Conservation (phyloP, 1,140 invertebrate species). For the Hormaphis cornu region DNA sequence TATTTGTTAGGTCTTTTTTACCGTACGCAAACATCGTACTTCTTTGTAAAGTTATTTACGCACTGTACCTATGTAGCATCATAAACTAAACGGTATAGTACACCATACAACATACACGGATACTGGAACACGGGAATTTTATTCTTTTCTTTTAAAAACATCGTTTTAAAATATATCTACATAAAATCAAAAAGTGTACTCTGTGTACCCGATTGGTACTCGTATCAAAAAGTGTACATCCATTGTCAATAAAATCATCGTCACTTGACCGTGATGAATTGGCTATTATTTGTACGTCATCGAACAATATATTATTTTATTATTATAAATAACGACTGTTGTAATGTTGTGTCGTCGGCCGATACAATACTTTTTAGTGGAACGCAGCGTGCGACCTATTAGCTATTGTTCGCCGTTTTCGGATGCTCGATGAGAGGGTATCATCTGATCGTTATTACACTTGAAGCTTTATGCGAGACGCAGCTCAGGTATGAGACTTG, state of each 20-base stretch:
- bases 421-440: not conserved
- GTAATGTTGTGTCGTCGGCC: too few relatives aligned
- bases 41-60: too few relatives aligned
- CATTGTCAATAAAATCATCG: not conserved
- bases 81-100: too few relatives aligned
- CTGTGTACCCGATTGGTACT: too few relatives aligned
- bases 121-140: too few relatives aligned
- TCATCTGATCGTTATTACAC: not conserved
- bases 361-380: not conserved
- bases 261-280: not conserved
- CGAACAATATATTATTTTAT: not conserved
- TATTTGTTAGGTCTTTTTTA: not conserved
- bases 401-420: constrained; percentile 3
- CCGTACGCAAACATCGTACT: not conserved
- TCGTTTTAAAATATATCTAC: too few relatives aligned
- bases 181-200: too few relatives aligned
- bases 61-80: too few relatives aligned
- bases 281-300: not conserved
- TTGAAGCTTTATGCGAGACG: too few relatives aligned
- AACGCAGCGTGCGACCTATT: not conserved
- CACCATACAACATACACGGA: too few relatives aligned
- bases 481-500: too few relatives aligned
- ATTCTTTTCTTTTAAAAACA: too few relatives aligned
- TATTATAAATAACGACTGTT: not conserved
- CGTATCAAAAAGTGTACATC: not conserved